A percentile compares a stretch with the other conserved stretches of the same genome.
phyloP scores from a whole-genome alignment of 2,797 vertebrate species.

The Zalophus californianus region DNA sequence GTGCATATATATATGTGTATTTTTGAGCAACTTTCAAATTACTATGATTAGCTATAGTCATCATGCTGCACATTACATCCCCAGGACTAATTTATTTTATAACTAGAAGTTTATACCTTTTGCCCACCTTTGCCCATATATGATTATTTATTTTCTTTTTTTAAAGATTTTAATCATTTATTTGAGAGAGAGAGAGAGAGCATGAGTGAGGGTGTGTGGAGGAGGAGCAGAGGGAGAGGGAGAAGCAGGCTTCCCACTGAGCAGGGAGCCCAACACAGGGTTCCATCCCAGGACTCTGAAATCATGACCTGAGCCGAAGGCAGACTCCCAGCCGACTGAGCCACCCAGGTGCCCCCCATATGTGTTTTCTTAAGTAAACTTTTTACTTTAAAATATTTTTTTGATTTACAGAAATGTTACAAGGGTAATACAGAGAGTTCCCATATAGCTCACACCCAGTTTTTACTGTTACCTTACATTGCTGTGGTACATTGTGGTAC shows the following conservation, averaged over 20 bases:
- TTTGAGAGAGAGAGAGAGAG: neutral
- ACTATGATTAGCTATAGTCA: neutral
- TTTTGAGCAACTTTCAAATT: neutral
- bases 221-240: neutral
- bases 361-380: neutral
- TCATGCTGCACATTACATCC: neutral
- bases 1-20: neutral
- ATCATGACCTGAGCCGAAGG: neutral
- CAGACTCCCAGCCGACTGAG: neutral
- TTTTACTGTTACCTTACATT: neutral
- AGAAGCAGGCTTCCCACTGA: neutral
- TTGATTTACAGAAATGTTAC: slow-evolving; percentile 16
- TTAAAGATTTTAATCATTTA: neutral
- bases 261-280: neutral
- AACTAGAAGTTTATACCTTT: neutral
- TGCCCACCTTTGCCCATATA: neutral
- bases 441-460: neutral
- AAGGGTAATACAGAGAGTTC: neutral
- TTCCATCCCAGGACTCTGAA: neutral
- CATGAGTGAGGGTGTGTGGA: neutral
- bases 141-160: neutral
- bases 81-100: neutral
- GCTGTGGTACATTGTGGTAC: neutral
- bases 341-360: neutral
- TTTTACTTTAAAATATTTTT: neutral